Evolutionary conservation across 64 coral and sea anemone genomes (phyloP), one percentile per base, ranked within the genome.

Genomic region (Montipora foliosa): DNA sequence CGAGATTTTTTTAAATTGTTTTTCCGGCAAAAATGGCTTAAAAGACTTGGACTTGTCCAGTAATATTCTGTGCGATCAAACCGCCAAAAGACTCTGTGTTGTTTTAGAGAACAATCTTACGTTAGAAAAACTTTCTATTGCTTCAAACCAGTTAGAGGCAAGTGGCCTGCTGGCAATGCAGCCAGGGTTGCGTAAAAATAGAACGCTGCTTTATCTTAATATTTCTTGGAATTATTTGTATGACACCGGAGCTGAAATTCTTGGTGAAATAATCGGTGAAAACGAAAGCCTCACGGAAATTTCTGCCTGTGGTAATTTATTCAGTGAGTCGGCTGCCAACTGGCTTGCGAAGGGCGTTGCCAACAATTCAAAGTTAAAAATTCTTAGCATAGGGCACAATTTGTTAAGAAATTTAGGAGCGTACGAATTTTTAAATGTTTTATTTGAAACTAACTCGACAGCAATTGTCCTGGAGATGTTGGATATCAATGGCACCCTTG

Each of bases 151-250:
- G 12, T 89, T 98, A 4, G 84, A 68, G 59, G 75, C 57, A 6
- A 88, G 21, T 13, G 96, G 96, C 22, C 52, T 98, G 49, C 45
- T 44, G 13, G 82, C 76, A 59, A 84, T 98, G 89, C 69, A 67
- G 19, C 25, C 71, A 50, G 89, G 83, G 3, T 53, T 98, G 45
- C 67, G 20, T 16, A 92, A 59, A 29, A 69, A 84, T 9, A 80
- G 52, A 89, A 44, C 74, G 9, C 80, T 98, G 46, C 48, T 82
- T 71, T 67, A 44, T 22, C 69, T 98, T 1, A 90, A 98, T 78
- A 89, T 98, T 49, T 98, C 96, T n/a, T 98, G 96, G 96, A 98
- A 98, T 76, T 98, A 98, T 88, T 58, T 98, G 15, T 86, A 95
- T 86, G 90, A 98, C 76, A 64, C 71, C 17, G 96, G 96, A 69